Conservation (phyloP, 2,888 invertebrate species). For the Temnothorax ravouxi region DNA sequence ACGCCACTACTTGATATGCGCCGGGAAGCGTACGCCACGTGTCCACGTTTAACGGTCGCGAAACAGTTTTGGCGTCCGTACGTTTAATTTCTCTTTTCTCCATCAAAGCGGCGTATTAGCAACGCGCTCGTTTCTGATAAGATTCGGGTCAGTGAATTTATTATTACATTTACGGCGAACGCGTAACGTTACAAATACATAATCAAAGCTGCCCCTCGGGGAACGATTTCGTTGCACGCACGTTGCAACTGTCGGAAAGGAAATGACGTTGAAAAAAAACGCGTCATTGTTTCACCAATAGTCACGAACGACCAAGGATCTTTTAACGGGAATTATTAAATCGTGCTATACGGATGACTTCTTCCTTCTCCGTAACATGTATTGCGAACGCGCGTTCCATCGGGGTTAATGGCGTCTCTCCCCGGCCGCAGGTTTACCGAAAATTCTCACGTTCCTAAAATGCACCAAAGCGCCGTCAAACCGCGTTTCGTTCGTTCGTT, state of each 20-base stretch:
- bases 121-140: conserved; percentile 65
- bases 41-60: conserved; percentile 66
- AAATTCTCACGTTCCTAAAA: conserved; percentile 47
- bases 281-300: background rate
- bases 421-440: background rate
- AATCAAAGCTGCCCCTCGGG: background rate
- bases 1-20: conserved; percentile 76
- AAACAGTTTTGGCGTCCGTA: conserved; percentile 68
- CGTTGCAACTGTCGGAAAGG: background rate
- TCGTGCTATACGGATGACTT: background rate
- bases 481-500: conserved; percentile 7
- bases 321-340: background rate
- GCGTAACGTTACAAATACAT: conserved; percentile 33
- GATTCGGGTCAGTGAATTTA: conserved; percentile 74
- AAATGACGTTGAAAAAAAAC: background rate
- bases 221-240: conserved; percentile 10
- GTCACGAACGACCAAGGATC: background rate
- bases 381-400: conserved; percentile 22
- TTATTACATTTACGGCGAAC: conserved; percentile 63
- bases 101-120: conserved; percentile 67
- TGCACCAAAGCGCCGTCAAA: background rate
- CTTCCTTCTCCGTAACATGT: background rate
- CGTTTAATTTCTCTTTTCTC: conserved; percentile 75
- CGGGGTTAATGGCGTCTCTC: conserved; percentile 25
- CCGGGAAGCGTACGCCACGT: conserved; percentile 64